Percentiles rank a stretch among this genome's conserved stretches.
Evolutionary conservation across 1,140 invertebrate species (phyloP).

Genomic region (Bombus superbus): DNA sequence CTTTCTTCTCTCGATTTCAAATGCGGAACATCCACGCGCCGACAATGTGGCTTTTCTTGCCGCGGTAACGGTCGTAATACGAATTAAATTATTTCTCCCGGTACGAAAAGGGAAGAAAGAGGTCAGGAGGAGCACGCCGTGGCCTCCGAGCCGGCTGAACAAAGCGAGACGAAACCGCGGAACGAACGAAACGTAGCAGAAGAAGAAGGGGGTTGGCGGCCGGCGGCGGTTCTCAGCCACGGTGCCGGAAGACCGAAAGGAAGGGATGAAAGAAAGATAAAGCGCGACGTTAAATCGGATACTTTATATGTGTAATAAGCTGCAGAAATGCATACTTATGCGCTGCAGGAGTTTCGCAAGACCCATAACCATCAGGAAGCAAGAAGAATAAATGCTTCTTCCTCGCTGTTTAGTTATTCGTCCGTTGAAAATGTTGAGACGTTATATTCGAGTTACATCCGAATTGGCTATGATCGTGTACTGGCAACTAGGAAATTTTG

Average conservation of each 20-base stretch:
- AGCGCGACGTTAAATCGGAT: constrained; percentile 48
- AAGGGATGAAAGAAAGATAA: constrained; percentile 35
- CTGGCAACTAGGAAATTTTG: background rate
- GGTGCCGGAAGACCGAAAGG: background rate
- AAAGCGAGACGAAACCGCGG: constrained; percentile 32
- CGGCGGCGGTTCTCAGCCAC: background rate
- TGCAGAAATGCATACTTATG: constrained; percentile 29
- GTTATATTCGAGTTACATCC: background rate
- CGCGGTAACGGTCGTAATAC: constrained; percentile 54
- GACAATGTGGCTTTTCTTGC: constrained; percentile 8
- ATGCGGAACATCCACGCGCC: constrained; percentile 32
- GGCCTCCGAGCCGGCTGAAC: background rate
- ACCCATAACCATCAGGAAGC: constrained; percentile 30
- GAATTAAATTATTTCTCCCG: constrained; percentile 66
- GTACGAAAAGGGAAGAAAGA: constrained; percentile 25
- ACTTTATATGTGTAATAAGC: constrained; percentile 48
- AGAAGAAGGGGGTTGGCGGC: background rate
- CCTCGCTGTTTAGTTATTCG: constrained; percentile 23
- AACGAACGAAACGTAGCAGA: constrained; percentile 32
- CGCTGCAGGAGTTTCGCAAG: constrained; percentile 23
- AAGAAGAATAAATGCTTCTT: constrained; percentile 20
- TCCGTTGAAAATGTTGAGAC: background rate
- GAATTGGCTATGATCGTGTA: background rate
- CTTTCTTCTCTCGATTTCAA: constrained; percentile 52
- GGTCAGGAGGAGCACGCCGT: constrained; percentile 28